Evolutionary conservation across 2,888 invertebrate species (phyloP).

Genomic region (Clepsis dumicolana): DNA sequence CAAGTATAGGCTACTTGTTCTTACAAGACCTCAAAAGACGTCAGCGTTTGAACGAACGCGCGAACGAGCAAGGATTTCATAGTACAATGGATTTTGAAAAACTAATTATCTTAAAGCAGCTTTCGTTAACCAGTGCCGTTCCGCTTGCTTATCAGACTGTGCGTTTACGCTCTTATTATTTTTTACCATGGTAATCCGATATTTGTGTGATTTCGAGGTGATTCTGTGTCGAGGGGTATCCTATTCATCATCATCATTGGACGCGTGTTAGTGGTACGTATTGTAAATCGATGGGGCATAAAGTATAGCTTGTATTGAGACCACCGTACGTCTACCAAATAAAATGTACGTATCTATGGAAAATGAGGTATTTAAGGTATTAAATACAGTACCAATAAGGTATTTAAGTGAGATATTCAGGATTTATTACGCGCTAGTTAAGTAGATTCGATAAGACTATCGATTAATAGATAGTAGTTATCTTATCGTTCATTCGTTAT

Average conservation of each 20-base stretch:
- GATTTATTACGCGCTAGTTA: neutral
- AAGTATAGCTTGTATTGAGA: too few species aligned
- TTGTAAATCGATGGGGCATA: too few species aligned
- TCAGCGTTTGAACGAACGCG: neutral
- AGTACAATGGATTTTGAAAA: constrained; percentile 19
- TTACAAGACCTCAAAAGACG: too few species aligned
- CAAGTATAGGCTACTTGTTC: too few species aligned
- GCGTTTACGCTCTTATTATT: constrained; percentile 73
- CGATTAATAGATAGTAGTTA: constrained; percentile 58
- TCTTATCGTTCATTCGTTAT: constrained; percentile 51
- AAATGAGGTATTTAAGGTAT: too few species aligned
- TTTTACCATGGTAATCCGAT: constrained; percentile 63
- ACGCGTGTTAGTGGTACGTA: neutral
- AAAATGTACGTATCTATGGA: too few species aligned
- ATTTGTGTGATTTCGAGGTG: constrained; percentile 32
- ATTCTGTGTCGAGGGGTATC: neutral
- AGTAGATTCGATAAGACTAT: constrained; percentile 47
- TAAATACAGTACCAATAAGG: too few species aligned
- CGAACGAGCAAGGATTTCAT: neutral
- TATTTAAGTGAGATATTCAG: too few species aligned
- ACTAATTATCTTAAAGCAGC: constrained; percentile 27
- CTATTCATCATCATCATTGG: too few species aligned
- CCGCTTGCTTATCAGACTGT: constrained; percentile 72
- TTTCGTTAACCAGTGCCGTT: constrained; percentile 68
- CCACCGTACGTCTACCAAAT: too few species aligned